A percentile compares a stretch with the other conserved stretches of the same genome.
phyloP scores from a whole-genome alignment of 1,140 invertebrate species.

The Spodoptera frugiperda region DNA sequence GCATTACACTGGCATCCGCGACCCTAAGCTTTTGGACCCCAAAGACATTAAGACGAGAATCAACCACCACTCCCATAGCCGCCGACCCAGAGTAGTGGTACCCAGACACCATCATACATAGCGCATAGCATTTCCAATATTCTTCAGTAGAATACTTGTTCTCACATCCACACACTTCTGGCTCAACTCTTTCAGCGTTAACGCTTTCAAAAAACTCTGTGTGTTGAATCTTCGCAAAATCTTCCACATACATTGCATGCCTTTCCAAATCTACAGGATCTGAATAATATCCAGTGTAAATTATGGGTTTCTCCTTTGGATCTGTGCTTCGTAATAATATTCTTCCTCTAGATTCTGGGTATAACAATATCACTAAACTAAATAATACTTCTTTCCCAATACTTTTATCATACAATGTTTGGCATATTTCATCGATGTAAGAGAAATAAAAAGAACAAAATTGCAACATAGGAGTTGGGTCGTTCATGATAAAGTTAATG shows the following conservation, averaged over 20 bases:
- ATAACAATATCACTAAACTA: constrained; percentile 30
- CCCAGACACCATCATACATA: constrained; percentile 27
- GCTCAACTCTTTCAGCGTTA: constrained; percentile 46
- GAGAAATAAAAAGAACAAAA: constrained; percentile 6
- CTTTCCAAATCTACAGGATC: constrained; percentile 55
- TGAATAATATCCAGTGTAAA: constrained; percentile 46
- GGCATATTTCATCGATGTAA: not conserved
- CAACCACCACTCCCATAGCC: constrained; percentile 55
- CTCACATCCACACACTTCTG: constrained; percentile 41
- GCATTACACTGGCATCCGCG: constrained; percentile 44
- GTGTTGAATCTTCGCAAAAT: constrained; percentile 48
- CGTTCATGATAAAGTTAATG: constrained; percentile 34
- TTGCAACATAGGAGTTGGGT: constrained; percentile 2
- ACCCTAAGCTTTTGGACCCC: constrained; percentile 29
- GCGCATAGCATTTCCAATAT: constrained; percentile 52
- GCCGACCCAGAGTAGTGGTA: constrained; percentile 56
- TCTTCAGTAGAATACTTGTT: constrained; percentile 33
- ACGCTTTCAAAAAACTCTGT: constrained; percentile 54
- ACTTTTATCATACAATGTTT: constrained; percentile 25
- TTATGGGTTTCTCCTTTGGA: constrained; percentile 54
- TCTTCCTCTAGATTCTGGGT: constrained; percentile 58
- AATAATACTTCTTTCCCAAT: constrained; percentile 51
- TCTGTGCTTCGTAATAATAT: constrained; percentile 53
- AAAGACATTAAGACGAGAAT: constrained; percentile 25
- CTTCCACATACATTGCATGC: constrained; percentile 42